Base-by-base conservation (phyloP, 1,140 invertebrate genomes). In the Penaeus japonicus region DNA sequence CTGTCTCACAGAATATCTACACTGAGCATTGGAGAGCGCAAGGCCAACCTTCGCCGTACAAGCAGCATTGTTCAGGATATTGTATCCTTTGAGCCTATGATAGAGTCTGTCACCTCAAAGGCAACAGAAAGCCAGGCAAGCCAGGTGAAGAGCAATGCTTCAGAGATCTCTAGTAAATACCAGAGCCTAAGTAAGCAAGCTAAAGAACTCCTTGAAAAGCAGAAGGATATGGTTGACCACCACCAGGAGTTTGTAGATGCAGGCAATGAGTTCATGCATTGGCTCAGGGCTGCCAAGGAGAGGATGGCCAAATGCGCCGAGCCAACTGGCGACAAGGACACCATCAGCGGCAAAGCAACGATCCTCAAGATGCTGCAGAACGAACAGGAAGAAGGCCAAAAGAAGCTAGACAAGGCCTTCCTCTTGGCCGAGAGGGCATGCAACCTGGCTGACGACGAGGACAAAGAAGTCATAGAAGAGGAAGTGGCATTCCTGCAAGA, bases 21-120 rank as follows among this genome's bases (percentile, higher is more conserved):
- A 18, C 92, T 97, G 27, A 96, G 95, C 80, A 95, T 97, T 87
- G 96, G 96, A 30, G 97, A 97, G 92, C 94, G 96, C 87, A 97
- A 97, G 93, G 97, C 96, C 5, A 96, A 96, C 91, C 94, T 98
- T n/a, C 94, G 97, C 87, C 96, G 97, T 92, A 98, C 97, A 24
- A 97, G 97, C 92, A 97, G 96, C 92, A 97, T 98, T 91, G 97
- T 98, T 32, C 90, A 91, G 54, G 97, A 98, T 93, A 98, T 98
- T 91, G 97, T 98, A 83, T 97, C 96, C 24, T 97, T 98, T 93
- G 97, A 98, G 92, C 97, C 97, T 5, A 98, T 98, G 96, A 98
- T 98, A 90, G 96, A 97, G 92, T 97, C 97, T 54, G 96, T 98
- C 20, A 96, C 96, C 65, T 96, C 96, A 54, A 98, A 98, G 94